Conservation (phyloP, 2,113 vertebrate genomes). For the Romanogobio albipinnatus region DNA sequence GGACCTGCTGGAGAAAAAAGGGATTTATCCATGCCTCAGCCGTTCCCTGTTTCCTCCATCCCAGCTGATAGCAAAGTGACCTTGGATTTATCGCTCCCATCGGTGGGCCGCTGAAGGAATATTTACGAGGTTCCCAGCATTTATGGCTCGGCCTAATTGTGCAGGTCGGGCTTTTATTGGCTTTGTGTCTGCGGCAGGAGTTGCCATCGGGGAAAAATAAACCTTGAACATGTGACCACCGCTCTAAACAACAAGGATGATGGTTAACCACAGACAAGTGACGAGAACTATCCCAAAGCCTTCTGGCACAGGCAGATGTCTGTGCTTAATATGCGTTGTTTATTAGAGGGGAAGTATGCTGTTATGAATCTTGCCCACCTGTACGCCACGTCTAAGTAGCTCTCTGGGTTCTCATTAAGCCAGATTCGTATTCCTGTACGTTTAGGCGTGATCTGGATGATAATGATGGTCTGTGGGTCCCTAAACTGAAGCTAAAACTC, state of each 20-base stretch:
- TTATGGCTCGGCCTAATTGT: slow-evolving; percentile 54
- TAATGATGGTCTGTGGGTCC: neutral
- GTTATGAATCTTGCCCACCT: neutral
- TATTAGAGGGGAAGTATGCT: slow-evolving; percentile 16
- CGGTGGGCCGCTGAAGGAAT: slow-evolving; percentile 49
- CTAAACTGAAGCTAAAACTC: neutral
- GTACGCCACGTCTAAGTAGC: slow-evolving; percentile 4
- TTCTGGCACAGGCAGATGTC: slow-evolving; percentile 32
- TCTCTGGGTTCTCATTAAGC: slow-evolving; percentile 5
- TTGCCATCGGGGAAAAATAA: slow-evolving; percentile 29
- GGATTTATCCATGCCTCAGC: slow-evolving; percentile 10
- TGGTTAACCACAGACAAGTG: slow-evolving; percentile 33
- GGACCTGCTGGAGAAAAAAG: slow-evolving; percentile 10
- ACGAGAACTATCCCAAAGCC: slow-evolving; percentile 14
- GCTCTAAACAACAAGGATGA: slow-evolving; percentile 43
- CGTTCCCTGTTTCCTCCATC: slow-evolving; percentile 33
- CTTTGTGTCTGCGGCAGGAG: slow-evolving; percentile 40
- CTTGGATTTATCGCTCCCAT: slow-evolving; percentile 64
- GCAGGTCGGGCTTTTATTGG: slow-evolving; percentile 56
- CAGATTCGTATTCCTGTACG: neutral
- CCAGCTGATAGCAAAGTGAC: slow-evolving; percentile 62
- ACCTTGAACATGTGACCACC: slow-evolving; percentile 40
- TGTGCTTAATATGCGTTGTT: slow-evolving; percentile 20
- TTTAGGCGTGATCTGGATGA: neutral
- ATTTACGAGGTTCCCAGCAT: slow-evolving; percentile 58